Evolutionary conservation across 2,113 vertebrate species (phyloP), one percentile per base, ranked within the genome.

Genomic region (Phyllostomus discolor): DNA sequence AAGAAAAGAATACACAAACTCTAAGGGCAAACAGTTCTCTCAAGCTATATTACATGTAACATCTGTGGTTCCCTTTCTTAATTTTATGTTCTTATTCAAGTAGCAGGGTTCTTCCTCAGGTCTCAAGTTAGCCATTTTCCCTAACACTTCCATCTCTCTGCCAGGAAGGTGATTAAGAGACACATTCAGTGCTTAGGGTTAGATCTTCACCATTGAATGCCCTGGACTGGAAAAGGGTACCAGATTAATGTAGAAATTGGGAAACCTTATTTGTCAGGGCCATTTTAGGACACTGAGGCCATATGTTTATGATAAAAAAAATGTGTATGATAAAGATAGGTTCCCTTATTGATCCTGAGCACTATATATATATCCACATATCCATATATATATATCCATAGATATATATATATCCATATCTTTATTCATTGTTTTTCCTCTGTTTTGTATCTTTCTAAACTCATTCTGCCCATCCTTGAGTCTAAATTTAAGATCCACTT

Each of bases 31-130:
- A 92, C 6, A 59, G 20, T 92, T 90, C 24, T 92, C 46, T 75
- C 79, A 70, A 28, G 66, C 31, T 38, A 35, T 38, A 28, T 50
- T 76, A 67, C 16, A 88, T 70, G 92, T 70, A 91, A 93, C 43
- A 90, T 73, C 24, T n/a, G 14, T 38, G 50, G 35, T 90, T 96
- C 83, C 31, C 12, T 79, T 11, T 33, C 15, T 96, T 33, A 22
- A 41, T 88, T 94, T 79, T 79, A 70, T 91, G 48, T 69, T 93
- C 31, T 91, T 72, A 78, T 83, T 93, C 94, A 75, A 75, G 26
- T 26, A 43, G 26, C 17, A 78, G 46, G 90, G 16, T 90, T 92
- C 94, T 86, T n/a, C 72, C 73, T 92, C 4, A 10, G 26, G 67
- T 35, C 28, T 92, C 16, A 28, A 81, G 54, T 35, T 73, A 69